Conservation (phyloP, 2,113 vertebrate species). For the Thalassoma bifasciatum region DNA sequence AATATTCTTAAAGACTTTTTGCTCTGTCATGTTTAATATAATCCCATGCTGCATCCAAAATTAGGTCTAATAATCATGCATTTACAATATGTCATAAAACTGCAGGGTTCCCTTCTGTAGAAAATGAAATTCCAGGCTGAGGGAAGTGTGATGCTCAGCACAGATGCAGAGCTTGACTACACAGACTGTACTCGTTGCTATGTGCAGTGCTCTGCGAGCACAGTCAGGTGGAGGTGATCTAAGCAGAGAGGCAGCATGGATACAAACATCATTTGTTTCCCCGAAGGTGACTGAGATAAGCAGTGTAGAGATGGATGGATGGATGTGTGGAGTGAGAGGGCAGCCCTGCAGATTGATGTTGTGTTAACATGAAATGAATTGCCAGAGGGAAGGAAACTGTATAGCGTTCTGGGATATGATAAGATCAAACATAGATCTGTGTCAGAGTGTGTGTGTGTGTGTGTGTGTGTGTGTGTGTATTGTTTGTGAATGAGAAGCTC, state of each 20-base stretch:
- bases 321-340: constrained; percentile 52
- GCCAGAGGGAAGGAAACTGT: constrained; percentile 60
- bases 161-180: constrained; percentile 7
- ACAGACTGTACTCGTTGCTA: not conserved
- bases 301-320: constrained; percentile 26
- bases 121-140: not conserved
- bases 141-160: not conserved
- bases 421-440: constrained; percentile 46
- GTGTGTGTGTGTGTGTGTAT: constrained; percentile 3
- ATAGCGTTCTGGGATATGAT: constrained; percentile 59
- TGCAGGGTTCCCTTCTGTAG: not conserved
- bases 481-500: constrained; percentile 53
- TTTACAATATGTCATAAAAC: not conserved
- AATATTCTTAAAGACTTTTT: no score
- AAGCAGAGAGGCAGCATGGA: constrained; percentile 30
- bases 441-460: constrained; percentile 1
- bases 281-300: constrained; percentile 65
- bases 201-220: constrained; percentile 7
- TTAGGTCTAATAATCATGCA: no score
- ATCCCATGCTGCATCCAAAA: no score
- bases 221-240: constrained; percentile 45
- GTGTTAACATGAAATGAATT: constrained; percentile 69
- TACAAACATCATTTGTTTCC: constrained; percentile 64
- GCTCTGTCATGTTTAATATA: no score
- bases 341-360: constrained; percentile 64